A percentile compares a stretch with the other conserved stretches of the same genome.
Evolutionary conservation across 2,113 vertebrate species (phyloP).

Genomic region (Aptenodytes forsteri): DNA sequence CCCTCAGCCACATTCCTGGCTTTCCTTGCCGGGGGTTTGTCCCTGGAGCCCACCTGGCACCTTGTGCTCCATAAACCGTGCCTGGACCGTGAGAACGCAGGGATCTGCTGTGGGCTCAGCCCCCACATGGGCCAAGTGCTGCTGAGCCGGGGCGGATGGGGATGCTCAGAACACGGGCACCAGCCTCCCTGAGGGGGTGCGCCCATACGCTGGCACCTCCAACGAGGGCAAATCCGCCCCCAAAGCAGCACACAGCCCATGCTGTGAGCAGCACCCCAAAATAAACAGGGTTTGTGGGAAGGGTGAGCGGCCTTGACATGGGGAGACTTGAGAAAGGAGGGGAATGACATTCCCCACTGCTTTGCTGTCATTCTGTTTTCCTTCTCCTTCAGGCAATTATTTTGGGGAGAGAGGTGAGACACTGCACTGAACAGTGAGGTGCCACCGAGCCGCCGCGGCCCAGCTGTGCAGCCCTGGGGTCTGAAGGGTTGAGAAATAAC

Average conservation of each 20-base stretch:
- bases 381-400: neutral
- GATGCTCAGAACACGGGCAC: neutral
- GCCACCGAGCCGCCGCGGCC: rapidly evolving
- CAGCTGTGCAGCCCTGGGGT: neutral
- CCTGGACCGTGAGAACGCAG: neutral
- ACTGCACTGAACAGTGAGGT: neutral
- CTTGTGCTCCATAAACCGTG: neutral
- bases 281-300: neutral
- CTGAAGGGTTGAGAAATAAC: neutral
- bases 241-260: neutral
- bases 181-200: neutral
- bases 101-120: neutral
- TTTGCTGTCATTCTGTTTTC: neutral
- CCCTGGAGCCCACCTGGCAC: neutral
- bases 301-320: neutral
- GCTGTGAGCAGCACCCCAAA: neutral
- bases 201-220: rapidly evolving
- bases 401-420: neutral
- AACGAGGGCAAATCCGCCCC: neutral
- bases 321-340: neutral
- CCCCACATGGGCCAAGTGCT: rapidly evolving
- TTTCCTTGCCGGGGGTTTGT: neutral
- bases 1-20: neutral
- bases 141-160: neutral
- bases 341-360: neutral